These are phyloP conservation scores for Cyclura pinguis DNA, from an alignment of 2,797 vertebrate genomes.

Conservation along the genomic window DNA sequence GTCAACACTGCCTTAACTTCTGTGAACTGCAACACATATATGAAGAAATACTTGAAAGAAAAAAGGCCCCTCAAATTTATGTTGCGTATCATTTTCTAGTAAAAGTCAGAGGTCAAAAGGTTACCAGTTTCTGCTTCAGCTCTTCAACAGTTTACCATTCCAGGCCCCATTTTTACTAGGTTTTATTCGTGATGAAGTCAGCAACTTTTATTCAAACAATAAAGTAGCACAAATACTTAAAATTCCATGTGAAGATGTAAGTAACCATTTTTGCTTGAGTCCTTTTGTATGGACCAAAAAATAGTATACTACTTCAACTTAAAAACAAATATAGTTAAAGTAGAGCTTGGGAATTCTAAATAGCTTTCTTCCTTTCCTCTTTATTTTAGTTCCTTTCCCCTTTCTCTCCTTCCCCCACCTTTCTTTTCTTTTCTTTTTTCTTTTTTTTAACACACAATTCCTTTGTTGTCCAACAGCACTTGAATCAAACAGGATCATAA, in stretches of 20 bases:
- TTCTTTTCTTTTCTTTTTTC: no score
- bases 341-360: slow-evolving; percentile 71
- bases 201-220: slow-evolving; percentile 80
- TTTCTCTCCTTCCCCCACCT: slow-evolving; percentile 58
- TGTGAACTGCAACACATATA: slow-evolving; percentile 52
- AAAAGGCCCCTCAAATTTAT: slow-evolving; percentile 81
- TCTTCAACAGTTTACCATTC: slow-evolving; percentile 79
- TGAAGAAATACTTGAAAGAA: slow-evolving; percentile 72
- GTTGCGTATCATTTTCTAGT: slow-evolving; percentile 81
- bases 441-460: slow-evolving; percentile 67
- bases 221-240: slow-evolving; percentile 74
- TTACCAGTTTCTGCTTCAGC: slow-evolving; percentile 79
- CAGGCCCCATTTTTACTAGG: slow-evolving; percentile 78
- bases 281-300: slow-evolving; percentile 48
- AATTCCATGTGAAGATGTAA: slow-evolving; percentile 73
- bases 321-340: slow-evolving; percentile 72
- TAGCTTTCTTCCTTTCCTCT: slow-evolving; percentile 49
- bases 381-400: slow-evolving; percentile 31
- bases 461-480: slow-evolving; percentile 75
- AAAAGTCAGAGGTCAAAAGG: slow-evolving; percentile 83
- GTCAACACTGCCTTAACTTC: slow-evolving; percentile 61
- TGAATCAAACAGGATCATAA: slow-evolving; percentile 77
- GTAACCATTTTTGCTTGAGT: slow-evolving; percentile 51
- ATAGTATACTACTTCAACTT: slow-evolving; percentile 69
- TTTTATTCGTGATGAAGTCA: slow-evolving; percentile 78